Evolutionary conservation across 2,113 vertebrate species (phyloP), one percentile per base, ranked within the genome.

Genomic region (Toxostoma redivivum): DNA sequence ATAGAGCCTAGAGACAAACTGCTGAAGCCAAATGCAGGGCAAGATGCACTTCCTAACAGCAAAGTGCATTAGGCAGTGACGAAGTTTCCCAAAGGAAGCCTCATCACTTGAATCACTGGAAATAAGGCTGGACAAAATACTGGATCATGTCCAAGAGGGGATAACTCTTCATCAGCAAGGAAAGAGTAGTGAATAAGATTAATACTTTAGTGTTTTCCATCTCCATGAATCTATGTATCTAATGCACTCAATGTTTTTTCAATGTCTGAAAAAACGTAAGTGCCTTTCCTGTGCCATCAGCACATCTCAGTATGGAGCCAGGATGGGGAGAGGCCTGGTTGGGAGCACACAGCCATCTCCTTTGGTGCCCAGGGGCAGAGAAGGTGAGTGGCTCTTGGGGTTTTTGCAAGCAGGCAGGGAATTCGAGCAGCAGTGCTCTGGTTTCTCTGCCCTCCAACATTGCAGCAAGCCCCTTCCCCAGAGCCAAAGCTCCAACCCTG

Each of bases 51-150:
- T 94, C 37, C 33, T 77, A 93, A 92, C 31, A 86, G 71, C 37
- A 83, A 91, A 92, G 45, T 67, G 79, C 92, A 90, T 93, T 96
- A 88, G 60, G 31, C 65, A 79, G 60, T 74, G 82, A 60, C 0
- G 6, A 74, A 88, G 69, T 79, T 93, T 96, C 92, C 86, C 85
- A 93, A 56, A 94, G 93, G 93, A 96, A 90, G 86, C 33, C 79
- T 23, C 71, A 81, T 96, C 88, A 92, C n/a, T 88, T 88, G 88
- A 86, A 90, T 84, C 44, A 3, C 47, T 96, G 65, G 80, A 94
- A 95, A 95, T 5, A 9, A 92, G 80, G 86, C 45, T 90, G 92
- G 88, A 93, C 67, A 88, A 96, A 95, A 90, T 57, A 83, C 76
- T 96, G 92, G 72, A 84, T 86, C 8, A 31, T 47, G 13, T 93